A percentile compares a stretch with the other conserved stretches of the same genome.
Conservation (phyloP, 2,113 vertebrate genomes). For the zebrafish (Danio rerio) region DNA sequence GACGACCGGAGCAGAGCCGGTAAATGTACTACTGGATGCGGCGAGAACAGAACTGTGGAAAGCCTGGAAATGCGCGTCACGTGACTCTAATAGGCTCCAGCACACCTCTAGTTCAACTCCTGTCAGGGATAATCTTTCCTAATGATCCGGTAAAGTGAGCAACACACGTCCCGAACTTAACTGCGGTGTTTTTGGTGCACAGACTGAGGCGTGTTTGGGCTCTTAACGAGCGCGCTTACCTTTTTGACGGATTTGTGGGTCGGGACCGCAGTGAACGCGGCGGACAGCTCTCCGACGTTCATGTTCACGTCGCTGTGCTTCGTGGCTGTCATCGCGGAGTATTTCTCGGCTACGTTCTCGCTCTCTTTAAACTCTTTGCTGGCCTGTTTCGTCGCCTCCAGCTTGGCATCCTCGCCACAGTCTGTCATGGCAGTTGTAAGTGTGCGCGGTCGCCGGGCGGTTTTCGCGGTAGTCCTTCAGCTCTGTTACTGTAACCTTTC, state of each 20-base stretch:
- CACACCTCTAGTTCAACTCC: constrained; percentile 19
- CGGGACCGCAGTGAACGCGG: constrained; percentile 79
- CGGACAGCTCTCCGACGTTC: constrained; percentile 77
- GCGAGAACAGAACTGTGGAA: constrained; percentile 5
- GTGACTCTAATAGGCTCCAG: not conserved
- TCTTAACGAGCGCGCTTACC: constrained; percentile 64
- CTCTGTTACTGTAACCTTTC: constrained; percentile 56
- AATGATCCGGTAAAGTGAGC: not conserved
- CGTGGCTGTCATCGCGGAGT: constrained; percentile 78
- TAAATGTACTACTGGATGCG: not conserved
- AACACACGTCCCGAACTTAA: not conserved
- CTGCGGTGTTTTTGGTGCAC: constrained; percentile 19
- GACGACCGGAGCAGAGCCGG: not conserved
- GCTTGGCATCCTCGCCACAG: constrained; percentile 60
- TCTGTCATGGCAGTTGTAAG: constrained; percentile 68
- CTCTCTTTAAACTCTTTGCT: constrained; percentile 84
- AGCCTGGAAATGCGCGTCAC: not conserved
- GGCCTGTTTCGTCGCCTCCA: constrained; percentile 80
- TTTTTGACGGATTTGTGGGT: constrained; percentile 81
- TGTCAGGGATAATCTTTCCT: constrained; percentile 9
- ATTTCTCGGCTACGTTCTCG: constrained; percentile 82
- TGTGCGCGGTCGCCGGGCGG: not conserved
- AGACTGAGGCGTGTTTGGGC: not conserved
- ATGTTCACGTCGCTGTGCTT: constrained; percentile 81
- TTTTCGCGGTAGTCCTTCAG: constrained; percentile 18